Percentiles rank a stretch among this genome's conserved stretches.
These are phyloP conservation scores for Dione juno DNA, from an alignment of 2,888 invertebrate species.

Conservation along the genomic window DNA sequence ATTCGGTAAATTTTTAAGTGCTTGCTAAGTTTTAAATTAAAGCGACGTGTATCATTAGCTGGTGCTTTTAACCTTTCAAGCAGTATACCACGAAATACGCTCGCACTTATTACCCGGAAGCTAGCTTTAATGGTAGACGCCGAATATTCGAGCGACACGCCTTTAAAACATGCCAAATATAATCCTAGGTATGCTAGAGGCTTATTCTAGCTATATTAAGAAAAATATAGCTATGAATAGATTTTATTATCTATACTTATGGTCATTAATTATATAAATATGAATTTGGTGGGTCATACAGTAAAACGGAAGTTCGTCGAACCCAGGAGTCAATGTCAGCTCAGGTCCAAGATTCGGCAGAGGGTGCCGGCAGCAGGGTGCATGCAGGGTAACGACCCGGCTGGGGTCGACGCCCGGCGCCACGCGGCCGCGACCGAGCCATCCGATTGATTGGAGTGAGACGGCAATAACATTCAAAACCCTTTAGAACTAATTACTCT, in stretches of 20 bases:
- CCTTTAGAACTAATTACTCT: constrained; percentile 76
- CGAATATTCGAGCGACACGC: constrained; percentile 14
- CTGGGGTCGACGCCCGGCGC: constrained; percentile 79
- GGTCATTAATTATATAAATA: constrained; percentile 28
- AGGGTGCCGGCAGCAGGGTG: constrained; percentile 82
- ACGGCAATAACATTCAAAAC: constrained; percentile 67
- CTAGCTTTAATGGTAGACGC: background rate
- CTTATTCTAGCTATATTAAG: background rate
- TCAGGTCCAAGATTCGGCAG: constrained; percentile 76
- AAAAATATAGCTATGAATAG: background rate
- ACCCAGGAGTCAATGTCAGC: constrained; percentile 80
- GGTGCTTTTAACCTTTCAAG: constrained; percentile 21
- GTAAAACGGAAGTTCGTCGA: constrained; percentile 77
- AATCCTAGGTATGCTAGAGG: background rate
- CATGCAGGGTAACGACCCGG: constrained; percentile 80
- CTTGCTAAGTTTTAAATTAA: constrained; percentile 19
- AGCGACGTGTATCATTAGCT: constrained; percentile 1
- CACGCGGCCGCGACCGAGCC: constrained; percentile 77
- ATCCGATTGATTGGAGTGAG: constrained; percentile 81
- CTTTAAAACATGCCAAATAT: constrained; percentile 6
- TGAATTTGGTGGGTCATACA: constrained; percentile 57
- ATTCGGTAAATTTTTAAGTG: background rate
- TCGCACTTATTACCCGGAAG: constrained; percentile 10
- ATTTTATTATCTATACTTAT: constrained; percentile 6
- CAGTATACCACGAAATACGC: constrained; percentile 9